These are phyloP conservation scores for Diuraphis noxia DNA, from an alignment of 1,140 invertebrate genomes.

Conservation along the genomic window DNA sequence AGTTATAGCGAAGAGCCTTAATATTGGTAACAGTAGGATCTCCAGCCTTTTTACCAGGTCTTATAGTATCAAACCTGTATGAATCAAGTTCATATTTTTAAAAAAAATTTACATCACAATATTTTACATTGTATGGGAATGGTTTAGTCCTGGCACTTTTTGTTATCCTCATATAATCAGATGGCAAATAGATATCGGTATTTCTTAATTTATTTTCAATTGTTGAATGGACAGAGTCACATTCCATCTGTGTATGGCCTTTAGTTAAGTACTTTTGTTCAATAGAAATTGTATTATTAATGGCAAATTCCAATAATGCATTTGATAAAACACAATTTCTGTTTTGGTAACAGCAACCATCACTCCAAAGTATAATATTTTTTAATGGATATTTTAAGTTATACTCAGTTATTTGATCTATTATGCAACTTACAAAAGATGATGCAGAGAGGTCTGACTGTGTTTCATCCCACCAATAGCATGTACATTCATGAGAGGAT, in stretches of 20 bases:
- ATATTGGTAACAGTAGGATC: no score
- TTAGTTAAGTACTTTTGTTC: conserved; percentile 53
- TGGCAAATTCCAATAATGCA: conserved; percentile 56
- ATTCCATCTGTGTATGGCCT: conserved; percentile 56
- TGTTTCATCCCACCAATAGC: conserved; percentile 62
- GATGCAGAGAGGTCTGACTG: conserved; percentile 60
- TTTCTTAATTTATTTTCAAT: no score
- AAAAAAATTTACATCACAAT: no score
- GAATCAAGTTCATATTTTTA: no score
- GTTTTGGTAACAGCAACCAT: conserved; percentile 60
- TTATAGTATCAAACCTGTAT: no score
- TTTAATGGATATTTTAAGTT: background rate
- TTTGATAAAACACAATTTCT: conserved; percentile 59
- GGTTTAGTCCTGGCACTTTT: no score
- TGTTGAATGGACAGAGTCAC: conserved; percentile 54
- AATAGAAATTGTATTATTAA: conserved; percentile 52
- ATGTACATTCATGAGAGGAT: conserved; percentile 56
- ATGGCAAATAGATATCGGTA: no score
- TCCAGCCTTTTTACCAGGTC: no score
- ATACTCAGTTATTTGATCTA: conserved; percentile 4
- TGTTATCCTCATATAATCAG: no score
- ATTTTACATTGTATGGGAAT: no score
- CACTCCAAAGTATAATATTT: conserved; percentile 56
- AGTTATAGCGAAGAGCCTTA: no score
- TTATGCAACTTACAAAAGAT: conserved; percentile 58